phyloP scores from a whole-genome alignment of 1,140 invertebrate species.

The Nephila pilipes region DNA sequence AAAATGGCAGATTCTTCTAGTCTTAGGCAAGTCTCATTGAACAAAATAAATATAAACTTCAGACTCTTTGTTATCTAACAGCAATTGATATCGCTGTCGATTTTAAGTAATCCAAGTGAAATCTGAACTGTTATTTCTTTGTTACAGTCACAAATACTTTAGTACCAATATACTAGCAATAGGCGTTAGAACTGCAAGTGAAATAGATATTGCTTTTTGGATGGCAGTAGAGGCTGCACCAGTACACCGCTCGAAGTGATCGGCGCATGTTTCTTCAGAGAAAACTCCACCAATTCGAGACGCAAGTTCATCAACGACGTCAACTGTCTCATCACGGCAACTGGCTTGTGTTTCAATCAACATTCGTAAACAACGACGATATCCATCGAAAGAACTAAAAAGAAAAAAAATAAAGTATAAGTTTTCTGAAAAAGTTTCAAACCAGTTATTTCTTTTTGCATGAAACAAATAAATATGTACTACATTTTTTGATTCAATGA shows the following conservation, averaged over 20 bases:
- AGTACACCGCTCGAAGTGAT: conserved; percentile 58
- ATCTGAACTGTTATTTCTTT: not conserved
- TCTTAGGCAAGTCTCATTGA: not conserved
- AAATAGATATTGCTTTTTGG: not conserved
- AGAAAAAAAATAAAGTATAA: not conserved
- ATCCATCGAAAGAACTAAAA: conserved; percentile 64
- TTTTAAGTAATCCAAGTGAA: no score
- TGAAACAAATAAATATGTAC: no score
- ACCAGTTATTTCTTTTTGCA: no score
- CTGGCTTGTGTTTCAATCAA: conserved; percentile 9
- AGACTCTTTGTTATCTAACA: not conserved
- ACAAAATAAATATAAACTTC: not conserved
- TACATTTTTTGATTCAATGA: no score
- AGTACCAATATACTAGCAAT: not conserved
- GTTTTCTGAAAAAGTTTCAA: no score
- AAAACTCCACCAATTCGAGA: conserved; percentile 6
- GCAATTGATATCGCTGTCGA: not conserved
- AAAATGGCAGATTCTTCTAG: not conserved
- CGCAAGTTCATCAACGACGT: conserved; percentile 9
- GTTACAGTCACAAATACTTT: not conserved
- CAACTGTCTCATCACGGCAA: not conserved
- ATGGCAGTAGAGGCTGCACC: not conserved
- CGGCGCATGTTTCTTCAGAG: conserved; percentile 18
- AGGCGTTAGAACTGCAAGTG: not conserved
- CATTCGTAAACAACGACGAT: conserved; percentile 60